Percentiles rank a stretch among this genome's conserved stretches.
These are phyloP conservation scores for Acleris literana DNA, from an alignment of 2,888 invertebrate species.

Conservation along the genomic window DNA sequence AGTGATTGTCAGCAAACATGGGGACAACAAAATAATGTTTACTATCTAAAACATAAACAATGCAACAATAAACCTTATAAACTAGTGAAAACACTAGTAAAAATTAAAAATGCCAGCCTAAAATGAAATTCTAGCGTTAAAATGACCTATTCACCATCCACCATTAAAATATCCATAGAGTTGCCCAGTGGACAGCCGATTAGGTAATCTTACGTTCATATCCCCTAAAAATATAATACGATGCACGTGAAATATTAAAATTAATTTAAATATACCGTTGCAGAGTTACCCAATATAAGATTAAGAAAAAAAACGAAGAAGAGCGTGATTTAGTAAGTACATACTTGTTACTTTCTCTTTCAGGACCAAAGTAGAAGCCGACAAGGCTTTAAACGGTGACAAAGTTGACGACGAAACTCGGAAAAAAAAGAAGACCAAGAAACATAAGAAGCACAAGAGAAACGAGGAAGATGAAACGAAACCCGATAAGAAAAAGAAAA, in stretches of 20 bases:
- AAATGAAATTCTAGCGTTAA: background rate
- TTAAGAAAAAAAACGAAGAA: slow-evolving; percentile 39
- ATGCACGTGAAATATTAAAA: background rate
- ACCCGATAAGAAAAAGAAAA: slow-evolving; percentile 82
- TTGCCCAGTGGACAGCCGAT: background rate
- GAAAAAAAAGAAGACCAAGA: slow-evolving; percentile 82
- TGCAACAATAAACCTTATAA: background rate
- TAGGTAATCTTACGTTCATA: background rate
- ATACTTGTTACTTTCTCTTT: slow-evolving; percentile 38
- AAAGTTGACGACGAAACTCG: slow-evolving; percentile 61
- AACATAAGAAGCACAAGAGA: slow-evolving; percentile 88
- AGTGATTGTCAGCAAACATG: background rate
- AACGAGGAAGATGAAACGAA: slow-evolving; percentile 78
- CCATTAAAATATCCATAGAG: background rate
- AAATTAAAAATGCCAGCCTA: background rate
- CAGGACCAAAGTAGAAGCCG: slow-evolving; percentile 50
- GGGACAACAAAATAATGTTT: slow-evolving; percentile 17
- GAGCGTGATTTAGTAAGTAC: slow-evolving; percentile 45
- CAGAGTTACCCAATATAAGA: slow-evolving; percentile 42
- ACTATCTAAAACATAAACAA: slow-evolving; percentile 11
- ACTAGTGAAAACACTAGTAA: background rate
- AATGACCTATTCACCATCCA: background rate
- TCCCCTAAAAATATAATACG: no score
- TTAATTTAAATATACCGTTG: background rate
- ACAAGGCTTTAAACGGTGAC: slow-evolving; percentile 54